Conservation (phyloP, 1,140 invertebrate species). For the Carcinoscorpius rotundicauda region DNA sequence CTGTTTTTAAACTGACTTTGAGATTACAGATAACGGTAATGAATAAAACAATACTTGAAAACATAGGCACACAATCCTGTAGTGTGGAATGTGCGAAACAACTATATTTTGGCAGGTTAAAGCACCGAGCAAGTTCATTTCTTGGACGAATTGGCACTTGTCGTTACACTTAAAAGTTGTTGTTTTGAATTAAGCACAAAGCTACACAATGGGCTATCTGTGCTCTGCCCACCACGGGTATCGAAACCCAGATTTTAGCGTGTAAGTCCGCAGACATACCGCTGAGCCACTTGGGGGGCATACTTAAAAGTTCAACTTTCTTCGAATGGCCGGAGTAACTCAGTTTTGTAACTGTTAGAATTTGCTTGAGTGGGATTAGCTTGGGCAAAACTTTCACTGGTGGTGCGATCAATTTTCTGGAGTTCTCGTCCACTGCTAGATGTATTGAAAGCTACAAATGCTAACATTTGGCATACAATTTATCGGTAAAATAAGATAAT, state of each 20-base stretch:
- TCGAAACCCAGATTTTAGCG: no score
- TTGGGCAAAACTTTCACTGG: no score
- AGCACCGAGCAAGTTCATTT: conserved; percentile 75
- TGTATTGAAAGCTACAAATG: no score
- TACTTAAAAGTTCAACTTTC: conserved; percentile 95
- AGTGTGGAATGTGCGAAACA: conserved; percentile 93
- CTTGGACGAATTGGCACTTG: conserved; percentile 99
- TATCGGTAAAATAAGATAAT: no score
- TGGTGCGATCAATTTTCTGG: no score
- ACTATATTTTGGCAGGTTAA: conserved; percentile 91
- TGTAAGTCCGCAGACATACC: no score
- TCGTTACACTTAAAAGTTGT: conserved; percentile 94
- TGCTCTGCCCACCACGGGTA: no score
- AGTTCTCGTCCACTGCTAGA: no score
- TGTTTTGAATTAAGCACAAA: no score
- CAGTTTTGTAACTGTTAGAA: conserved; percentile 92
- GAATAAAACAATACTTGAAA: conserved; percentile 94
- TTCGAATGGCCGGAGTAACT: conserved; percentile 89
- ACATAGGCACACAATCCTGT: conserved; percentile 97
- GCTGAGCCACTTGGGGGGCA: no score
- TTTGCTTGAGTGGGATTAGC: conserved; percentile 20
- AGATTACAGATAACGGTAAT: conserved; percentile 46
- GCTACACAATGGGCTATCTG: no score
- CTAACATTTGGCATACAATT: no score
- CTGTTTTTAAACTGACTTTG: not conserved